phyloP scores from a whole-genome alignment of 1,140 invertebrate genomes.

The Lysiphlebus fabarum region DNA sequence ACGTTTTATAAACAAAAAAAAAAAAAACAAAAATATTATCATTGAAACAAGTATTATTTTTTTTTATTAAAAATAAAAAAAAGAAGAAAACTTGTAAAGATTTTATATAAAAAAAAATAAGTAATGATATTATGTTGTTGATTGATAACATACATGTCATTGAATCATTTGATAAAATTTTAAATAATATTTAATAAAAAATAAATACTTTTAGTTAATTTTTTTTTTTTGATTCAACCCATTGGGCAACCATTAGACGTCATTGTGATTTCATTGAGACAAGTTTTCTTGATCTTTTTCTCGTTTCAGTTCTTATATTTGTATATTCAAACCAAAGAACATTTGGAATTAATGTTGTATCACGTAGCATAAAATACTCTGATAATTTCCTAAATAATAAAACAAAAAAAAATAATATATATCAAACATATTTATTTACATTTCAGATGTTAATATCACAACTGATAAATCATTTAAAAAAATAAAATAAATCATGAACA shows the following conservation, averaged over 20 bases:
- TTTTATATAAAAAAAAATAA: no score
- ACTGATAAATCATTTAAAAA: background rate
- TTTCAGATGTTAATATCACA: no score
- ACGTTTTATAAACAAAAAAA: no score
- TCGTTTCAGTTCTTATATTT: slow-evolving; percentile 76
- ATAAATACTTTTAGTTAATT: background rate
- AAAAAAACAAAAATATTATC: no score
- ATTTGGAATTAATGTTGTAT: slow-evolving; percentile 89
- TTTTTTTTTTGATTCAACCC: slow-evolving; percentile 38
- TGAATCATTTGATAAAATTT: background rate
- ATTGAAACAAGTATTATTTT: no score
- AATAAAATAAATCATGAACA: slow-evolving; percentile 47
- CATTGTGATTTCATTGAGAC: slow-evolving; percentile 86
- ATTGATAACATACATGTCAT: no score
- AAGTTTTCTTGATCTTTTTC: slow-evolving; percentile 76
- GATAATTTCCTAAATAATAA: slow-evolving; percentile 76
- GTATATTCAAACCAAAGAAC: slow-evolving; percentile 94
- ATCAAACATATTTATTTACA: no score
- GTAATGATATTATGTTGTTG: no score
- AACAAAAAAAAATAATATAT: background rate
- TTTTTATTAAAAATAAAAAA: no score
- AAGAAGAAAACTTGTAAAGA: no score
- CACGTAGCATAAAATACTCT: slow-evolving; percentile 81
- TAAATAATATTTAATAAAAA: background rate
- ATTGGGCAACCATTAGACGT: slow-evolving; percentile 56